Evolutionary conservation across 2,888 invertebrate genomes (phyloP), one percentile per base, ranked within the genome.

Genomic region (Chrysotoxum bicinctum): DNA sequence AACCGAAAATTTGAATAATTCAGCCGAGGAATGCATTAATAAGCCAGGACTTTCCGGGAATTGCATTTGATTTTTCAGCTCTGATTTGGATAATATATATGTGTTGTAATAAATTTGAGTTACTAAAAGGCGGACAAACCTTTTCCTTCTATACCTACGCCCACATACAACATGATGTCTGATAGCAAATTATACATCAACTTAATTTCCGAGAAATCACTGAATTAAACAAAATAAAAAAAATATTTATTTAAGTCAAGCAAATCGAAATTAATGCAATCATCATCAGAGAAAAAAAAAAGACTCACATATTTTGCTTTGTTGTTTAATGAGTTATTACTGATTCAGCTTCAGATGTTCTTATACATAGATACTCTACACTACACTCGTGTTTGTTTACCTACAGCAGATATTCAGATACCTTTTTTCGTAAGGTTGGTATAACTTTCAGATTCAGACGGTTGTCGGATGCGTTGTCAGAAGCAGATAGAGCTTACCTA

Each of bases 1-100:
- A 83, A 78, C 74, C 56, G 74, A 83, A 83, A 78, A 83, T 83
- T 83, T 83, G 79, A 83, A 83, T 83, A 83, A 83, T 74, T 70
- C 74, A 60, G 56, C 54, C 68, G 79, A 60, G 62, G 54, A 83
- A 74, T 79, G 83, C 79, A 83, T 78, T 77, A 83, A 78, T 74
- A 78, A 74, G 78, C 52, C 69, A 23, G 23, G 76, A 79, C 79
- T 74, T 83, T 83, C 83, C 79, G 45, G 74, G 83, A 83, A 83
- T 79, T 40, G 52, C 40, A 79, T 74, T 70, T 74, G 83, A 83
- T 70, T 79, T 69, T 83, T 79, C 45, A 69, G 78, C 19, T 74
- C 78, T 74, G 78, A 74, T 83, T 83, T 79, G 26, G 69, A 69
- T 60, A n/a, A 45, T 14, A 5, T n/a, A n/a, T 8, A 40, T 5